Evolutionary conservation across 1,140 invertebrate genomes (phyloP).

Genomic region (Dinothrombium tinctorium): DNA sequence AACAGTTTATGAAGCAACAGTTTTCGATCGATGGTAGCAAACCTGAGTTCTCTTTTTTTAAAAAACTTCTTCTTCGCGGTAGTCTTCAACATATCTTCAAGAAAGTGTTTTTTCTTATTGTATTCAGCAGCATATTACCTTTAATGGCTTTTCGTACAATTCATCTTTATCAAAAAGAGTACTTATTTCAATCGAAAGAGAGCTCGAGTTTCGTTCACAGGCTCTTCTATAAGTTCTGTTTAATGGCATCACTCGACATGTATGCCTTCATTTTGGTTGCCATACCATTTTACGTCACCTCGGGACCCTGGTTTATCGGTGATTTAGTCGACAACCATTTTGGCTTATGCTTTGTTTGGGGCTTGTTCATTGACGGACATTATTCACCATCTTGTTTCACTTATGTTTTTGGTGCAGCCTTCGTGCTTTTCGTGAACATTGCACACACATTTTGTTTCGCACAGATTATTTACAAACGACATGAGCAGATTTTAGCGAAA

Average conservation of each 20-base stretch:
- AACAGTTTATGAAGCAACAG: conserved; percentile 32
- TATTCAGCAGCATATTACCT: no score
- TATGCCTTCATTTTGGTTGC: conserved; percentile 46
- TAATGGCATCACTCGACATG: conserved; percentile 41
- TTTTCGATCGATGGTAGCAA: conserved; percentile 50
- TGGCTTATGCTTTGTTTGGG: conserved; percentile 66
- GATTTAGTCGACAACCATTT: conserved; percentile 51
- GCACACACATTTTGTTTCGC: no score
- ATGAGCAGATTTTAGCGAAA: no score
- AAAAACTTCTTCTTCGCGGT: no score
- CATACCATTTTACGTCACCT: conserved; percentile 38
- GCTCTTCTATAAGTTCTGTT: conserved; percentile 33
- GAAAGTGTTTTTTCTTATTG: no score
- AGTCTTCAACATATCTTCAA: no score
- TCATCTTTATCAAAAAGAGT: no score
- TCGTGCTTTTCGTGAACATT: no score
- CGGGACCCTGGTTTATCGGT: conserved; percentile 58
- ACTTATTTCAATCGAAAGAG: conserved; percentile 28
- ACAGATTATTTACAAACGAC: no score
- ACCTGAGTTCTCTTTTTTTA: conserved; percentile 36
- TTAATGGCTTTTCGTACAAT: no score
- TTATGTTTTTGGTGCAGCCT: conserved; percentile 61
- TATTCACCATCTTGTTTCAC: conserved; percentile 55
- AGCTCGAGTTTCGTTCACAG: conserved; percentile 16
- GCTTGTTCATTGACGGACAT: conserved; percentile 44